phyloP scores from a whole-genome alignment of 2,113 vertebrate genomes.

The Nothocercus julius region DNA sequence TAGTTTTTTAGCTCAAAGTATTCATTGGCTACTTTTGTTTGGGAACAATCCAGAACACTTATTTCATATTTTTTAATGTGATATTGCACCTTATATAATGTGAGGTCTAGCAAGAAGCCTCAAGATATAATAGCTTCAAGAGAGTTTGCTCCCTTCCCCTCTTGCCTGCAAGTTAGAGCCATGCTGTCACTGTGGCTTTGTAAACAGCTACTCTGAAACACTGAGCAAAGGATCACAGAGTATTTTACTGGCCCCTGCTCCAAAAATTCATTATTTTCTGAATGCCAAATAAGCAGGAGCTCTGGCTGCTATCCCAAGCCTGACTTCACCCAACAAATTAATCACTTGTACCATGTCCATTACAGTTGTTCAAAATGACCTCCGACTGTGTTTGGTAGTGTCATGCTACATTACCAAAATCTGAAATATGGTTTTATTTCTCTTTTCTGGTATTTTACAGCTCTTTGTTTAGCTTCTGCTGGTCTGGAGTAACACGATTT shows the following conservation, averaged over 20 bases:
- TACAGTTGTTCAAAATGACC: conserved; percentile 1
- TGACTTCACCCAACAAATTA: conserved; percentile 64
- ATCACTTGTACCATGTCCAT: conserved; percentile 52
- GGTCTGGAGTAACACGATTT: accelerated
- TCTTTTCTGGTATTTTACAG: neutral
- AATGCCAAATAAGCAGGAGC: neutral
- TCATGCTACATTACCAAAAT: neutral
- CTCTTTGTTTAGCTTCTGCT: neutral
- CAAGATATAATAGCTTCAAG: neutral
- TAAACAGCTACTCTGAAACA: neutral
- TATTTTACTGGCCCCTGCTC: neutral
- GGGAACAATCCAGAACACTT: neutral
- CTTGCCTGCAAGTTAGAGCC: neutral
- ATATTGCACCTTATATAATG: neutral
- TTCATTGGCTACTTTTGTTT: neutral
- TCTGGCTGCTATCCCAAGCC: conserved; percentile 36
- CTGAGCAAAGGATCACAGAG: neutral
- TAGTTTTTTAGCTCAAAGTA: neutral
- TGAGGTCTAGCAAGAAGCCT: neutral
- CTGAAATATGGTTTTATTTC: neutral
- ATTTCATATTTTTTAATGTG: neutral
- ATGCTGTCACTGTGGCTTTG: neutral
- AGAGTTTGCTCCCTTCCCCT: neutral
- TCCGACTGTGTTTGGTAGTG: neutral
- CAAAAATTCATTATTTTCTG: conserved; percentile 39